Evolutionary conservation across 1,140 invertebrate genomes (phyloP).

Genomic region (Leptestheria dahalacensis): DNA sequence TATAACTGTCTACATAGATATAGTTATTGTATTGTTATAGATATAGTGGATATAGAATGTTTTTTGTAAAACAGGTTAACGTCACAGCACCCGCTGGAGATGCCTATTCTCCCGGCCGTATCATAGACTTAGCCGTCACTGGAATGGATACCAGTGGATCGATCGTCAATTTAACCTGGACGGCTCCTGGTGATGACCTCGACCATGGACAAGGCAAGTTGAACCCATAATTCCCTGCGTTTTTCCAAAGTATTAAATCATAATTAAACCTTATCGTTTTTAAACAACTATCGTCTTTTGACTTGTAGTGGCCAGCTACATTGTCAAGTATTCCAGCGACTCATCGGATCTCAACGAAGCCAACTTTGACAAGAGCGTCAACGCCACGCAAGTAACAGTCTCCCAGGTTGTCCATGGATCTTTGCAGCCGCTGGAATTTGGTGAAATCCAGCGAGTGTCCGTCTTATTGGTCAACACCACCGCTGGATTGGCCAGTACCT

Average conservation of each 20-base stretch:
- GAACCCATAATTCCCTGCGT: too few relatives aligned
- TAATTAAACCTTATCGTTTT: too few relatives aligned
- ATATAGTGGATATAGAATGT: too few relatives aligned
- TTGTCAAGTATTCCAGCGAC: background rate
- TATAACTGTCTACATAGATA: too few relatives aligned
- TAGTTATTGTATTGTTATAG: too few relatives aligned
- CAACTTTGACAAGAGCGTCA: background rate
- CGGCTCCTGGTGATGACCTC: background rate
- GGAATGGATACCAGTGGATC: background rate
- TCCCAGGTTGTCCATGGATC: background rate
- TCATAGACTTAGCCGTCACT: background rate
- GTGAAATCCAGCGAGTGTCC: background rate
- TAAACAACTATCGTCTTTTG: background rate
- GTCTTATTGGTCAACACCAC: too few relatives aligned
- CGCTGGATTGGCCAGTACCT: background rate
- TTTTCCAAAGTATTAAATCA: too few relatives aligned
- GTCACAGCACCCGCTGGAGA: background rate
- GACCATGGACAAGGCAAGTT: background rate
- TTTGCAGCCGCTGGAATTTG: background rate
- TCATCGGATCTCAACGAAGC: background rate
- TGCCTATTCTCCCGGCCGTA: background rate
- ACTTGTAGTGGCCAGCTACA: background rate
- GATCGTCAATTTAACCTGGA: background rate
- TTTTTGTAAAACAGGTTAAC: background rate
- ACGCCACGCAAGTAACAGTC: background rate